These are phyloP conservation scores for Pampusana beccarii DNA, from an alignment of 2,113 vertebrate species.

Conservation along the genomic window DNA sequence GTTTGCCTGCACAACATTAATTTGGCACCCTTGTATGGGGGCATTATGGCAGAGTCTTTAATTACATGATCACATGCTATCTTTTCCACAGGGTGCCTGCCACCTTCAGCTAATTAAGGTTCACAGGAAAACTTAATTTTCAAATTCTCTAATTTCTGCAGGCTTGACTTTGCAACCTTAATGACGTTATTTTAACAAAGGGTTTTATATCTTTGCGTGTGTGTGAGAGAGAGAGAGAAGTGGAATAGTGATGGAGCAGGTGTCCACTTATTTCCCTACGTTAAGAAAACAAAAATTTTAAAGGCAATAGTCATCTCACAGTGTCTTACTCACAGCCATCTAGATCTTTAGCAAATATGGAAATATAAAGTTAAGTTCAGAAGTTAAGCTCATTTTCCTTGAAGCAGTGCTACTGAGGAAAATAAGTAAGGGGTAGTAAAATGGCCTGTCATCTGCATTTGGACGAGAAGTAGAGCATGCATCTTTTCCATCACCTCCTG, in stretches of 20 bases:
- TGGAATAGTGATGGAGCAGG: neutral
- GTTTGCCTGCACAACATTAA: slow-evolving; percentile 21
- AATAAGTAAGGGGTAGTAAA: neutral
- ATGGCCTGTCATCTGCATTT: neutral
- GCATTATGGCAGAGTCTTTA: slow-evolving; percentile 66
- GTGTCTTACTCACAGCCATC: neutral
- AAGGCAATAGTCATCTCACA: neutral
- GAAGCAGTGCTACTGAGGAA: neutral
- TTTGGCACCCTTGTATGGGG: slow-evolving; percentile 59
- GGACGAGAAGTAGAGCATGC: neutral
- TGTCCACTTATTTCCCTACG: fast-evolving
- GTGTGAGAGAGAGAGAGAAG: neutral
- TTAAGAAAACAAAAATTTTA: neutral
- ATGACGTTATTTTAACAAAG: slow-evolving; percentile 6
- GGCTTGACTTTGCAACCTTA: slow-evolving; percentile 48
- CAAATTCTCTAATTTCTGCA: slow-evolving; percentile 51
- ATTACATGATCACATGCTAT: slow-evolving; percentile 63
- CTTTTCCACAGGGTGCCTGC: slow-evolving; percentile 50
- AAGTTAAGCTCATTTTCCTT: neutral
- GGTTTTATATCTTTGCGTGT: neutral
- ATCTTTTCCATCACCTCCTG: neutral
- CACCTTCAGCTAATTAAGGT: slow-evolving; percentile 65
- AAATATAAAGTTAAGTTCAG: neutral
- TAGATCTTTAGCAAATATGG: neutral
- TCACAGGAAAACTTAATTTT: slow-evolving; percentile 65